Conservation (phyloP, 1,140 invertebrate species). For the Ephestia elutella region DNA sequence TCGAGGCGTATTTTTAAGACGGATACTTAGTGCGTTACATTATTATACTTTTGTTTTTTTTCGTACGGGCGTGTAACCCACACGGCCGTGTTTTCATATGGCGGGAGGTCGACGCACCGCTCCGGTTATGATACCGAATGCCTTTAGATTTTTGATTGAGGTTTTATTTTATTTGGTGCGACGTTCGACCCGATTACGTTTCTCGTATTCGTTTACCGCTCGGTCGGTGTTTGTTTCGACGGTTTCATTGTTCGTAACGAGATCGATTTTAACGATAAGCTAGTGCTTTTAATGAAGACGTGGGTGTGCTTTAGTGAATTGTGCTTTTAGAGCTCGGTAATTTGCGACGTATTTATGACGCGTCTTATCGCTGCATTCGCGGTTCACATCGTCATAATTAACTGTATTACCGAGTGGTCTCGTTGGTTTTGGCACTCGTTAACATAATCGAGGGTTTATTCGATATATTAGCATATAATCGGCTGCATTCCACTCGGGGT, state of each 20-base stretch:
- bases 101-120: slow-evolving; percentile 62
- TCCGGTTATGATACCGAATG: slow-evolving; percentile 65
- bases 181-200: slow-evolving; percentile 60
- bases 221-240: slow-evolving; percentile 64
- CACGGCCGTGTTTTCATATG: slow-evolving; percentile 42
- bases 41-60: slow-evolving; percentile 65
- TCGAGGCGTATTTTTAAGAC: slow-evolving; percentile 69
- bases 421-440: slow-evolving; percentile 22
- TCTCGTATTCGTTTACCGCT: slow-evolving; percentile 64
- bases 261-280: slow-evolving; percentile 66
- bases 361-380: background rate
- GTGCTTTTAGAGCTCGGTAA: slow-evolving; percentile 2
- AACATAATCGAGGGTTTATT: slow-evolving; percentile 32
- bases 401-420: slow-evolving; percentile 10
- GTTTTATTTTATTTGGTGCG: slow-evolving; percentile 63
- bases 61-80: slow-evolving; percentile 49
- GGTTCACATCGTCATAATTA: background rate
- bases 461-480: slow-evolving; percentile 53
- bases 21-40: slow-evolving; percentile 69
- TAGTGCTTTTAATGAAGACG: slow-evolving; percentile 60
- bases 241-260: slow-evolving; percentile 66
- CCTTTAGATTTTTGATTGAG: slow-evolving; percentile 69
- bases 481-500: slow-evolving; percentile 23
- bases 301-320: slow-evolving; percentile 39
- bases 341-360: background rate